A percentile compares a stretch with the other conserved stretches of the same genome.
Conservation (phyloP, 2,888 invertebrate genomes). For the Laothoe populi region DNA sequence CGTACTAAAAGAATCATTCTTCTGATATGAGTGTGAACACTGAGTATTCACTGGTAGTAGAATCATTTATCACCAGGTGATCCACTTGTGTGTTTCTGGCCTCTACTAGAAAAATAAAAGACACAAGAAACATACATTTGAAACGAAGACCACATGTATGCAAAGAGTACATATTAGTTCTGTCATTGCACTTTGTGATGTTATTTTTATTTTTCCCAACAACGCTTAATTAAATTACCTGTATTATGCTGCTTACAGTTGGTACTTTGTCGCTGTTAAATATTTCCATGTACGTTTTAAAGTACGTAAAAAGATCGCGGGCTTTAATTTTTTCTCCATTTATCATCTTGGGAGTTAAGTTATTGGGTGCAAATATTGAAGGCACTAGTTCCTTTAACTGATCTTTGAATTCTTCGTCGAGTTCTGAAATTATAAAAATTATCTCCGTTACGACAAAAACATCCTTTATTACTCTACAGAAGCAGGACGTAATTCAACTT, state of each 20-base stretch:
- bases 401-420: constrained; percentile 26
- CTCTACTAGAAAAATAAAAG: too few species aligned
- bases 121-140: too few species aligned
- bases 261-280: constrained; percentile 33
- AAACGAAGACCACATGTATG: too few species aligned
- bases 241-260: constrained; percentile 26
- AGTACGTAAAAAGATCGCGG: constrained; percentile 30
- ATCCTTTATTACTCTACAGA: neutral
- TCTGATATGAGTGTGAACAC: too few species aligned
- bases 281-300: constrained; percentile 31
- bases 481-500: neutral
- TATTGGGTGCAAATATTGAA: constrained; percentile 25
- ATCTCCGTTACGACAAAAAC: neutral
- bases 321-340: constrained; percentile 30
- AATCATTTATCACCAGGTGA: too few species aligned
- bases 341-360: constrained; percentile 29
- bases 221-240: constrained; percentile 18
- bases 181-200: too few species aligned
- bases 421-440: constrained; percentile 16
- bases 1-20: too few species aligned
- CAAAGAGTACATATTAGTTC: too few species aligned
- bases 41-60: too few species aligned
- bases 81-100: too few species aligned
- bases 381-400: constrained; percentile 19
- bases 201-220: too few species aligned